A percentile compares a stretch with the other conserved stretches of the same genome.
phyloP scores from a whole-genome alignment of 2,113 vertebrate genomes.

The Peromyscus polionotus region DNA sequence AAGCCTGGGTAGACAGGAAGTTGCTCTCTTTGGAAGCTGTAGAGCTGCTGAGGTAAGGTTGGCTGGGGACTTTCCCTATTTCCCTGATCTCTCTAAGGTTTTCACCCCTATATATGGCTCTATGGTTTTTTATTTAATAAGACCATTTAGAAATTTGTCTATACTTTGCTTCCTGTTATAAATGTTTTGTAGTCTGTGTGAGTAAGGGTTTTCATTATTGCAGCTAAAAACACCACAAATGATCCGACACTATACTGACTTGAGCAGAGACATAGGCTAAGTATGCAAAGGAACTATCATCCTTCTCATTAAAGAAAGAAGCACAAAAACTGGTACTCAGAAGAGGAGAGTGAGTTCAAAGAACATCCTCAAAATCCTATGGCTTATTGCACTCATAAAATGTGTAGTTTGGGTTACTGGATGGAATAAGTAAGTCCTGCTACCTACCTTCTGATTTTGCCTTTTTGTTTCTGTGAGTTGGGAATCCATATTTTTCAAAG shows the following conservation, averaged over 20 bases:
- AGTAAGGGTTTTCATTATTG: slow-evolving; percentile 58
- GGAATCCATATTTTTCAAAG: neutral
- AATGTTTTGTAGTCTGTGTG: slow-evolving; percentile 39
- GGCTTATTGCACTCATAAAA: slow-evolving; percentile 15
- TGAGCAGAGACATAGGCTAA: slow-evolving; percentile 31
- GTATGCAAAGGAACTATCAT: neutral
- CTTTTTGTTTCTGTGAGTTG: neutral
- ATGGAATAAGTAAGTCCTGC: neutral
- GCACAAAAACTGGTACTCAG: slow-evolving; percentile 13
- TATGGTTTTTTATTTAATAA: too few relatives aligned
- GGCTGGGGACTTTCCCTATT: too few relatives aligned
- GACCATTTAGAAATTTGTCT: too few relatives aligned
- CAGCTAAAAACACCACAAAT: slow-evolving; percentile 32
- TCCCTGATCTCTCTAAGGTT: too few relatives aligned
- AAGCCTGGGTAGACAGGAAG: too few relatives aligned
- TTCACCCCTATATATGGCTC: too few relatives aligned
- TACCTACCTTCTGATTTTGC: slow-evolving; percentile 22
- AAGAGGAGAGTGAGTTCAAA: slow-evolving; percentile 36
- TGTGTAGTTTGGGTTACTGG: neutral
- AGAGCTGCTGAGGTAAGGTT: too few relatives aligned
- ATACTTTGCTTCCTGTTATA: slow-evolving; percentile 34
- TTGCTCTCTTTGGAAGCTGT: too few relatives aligned
- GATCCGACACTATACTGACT: slow-evolving; percentile 6
- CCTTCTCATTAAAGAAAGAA: slow-evolving; percentile 42
- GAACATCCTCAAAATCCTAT: neutral